These are phyloP conservation scores for Petrocephalus zakoni DNA, from an alignment of 2,113 vertebrate species.

Conservation along the genomic window DNA sequence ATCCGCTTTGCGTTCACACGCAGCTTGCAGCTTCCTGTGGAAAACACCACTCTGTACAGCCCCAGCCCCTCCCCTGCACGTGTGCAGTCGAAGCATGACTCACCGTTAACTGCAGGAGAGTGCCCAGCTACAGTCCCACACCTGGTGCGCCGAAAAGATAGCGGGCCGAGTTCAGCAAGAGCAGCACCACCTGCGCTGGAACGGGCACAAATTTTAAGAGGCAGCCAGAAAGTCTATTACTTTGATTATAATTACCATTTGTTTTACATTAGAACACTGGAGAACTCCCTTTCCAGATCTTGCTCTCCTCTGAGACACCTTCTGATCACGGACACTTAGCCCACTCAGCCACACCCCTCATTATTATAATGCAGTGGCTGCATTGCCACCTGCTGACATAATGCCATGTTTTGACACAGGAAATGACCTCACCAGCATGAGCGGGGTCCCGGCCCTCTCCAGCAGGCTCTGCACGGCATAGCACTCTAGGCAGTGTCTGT, in stretches of 20 bases:
- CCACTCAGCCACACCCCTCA: background rate
- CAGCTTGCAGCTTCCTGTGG: background rate
- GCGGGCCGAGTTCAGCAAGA: conserved; percentile 29
- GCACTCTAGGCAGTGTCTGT: conserved; percentile 34
- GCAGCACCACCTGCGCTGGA: conserved; percentile 19
- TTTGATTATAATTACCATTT: background rate
- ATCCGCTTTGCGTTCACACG: background rate
- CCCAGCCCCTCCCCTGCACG: background rate
- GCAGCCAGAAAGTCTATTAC: background rate
- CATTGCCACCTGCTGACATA: background rate
- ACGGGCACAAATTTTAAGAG: background rate
- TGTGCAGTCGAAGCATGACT: background rate
- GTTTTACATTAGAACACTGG: too few species aligned
- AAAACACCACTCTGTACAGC: background rate
- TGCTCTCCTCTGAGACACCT: background rate
- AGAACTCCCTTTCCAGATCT: background rate
- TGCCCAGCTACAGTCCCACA: conserved; percentile 33
- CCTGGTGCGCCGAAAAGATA: conserved; percentile 31
- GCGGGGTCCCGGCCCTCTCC: conserved; percentile 22
- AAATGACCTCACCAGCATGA: conserved; percentile 31
- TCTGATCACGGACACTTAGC: background rate
- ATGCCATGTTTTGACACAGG: background rate
- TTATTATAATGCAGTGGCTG: background rate
- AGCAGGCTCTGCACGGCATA: conserved; percentile 35
- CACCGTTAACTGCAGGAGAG: conserved; percentile 34